Evolutionary conservation across 2,113 vertebrate species (phyloP), one percentile per base, ranked within the genome.

Genomic region (Laticauda colubrina): DNA sequence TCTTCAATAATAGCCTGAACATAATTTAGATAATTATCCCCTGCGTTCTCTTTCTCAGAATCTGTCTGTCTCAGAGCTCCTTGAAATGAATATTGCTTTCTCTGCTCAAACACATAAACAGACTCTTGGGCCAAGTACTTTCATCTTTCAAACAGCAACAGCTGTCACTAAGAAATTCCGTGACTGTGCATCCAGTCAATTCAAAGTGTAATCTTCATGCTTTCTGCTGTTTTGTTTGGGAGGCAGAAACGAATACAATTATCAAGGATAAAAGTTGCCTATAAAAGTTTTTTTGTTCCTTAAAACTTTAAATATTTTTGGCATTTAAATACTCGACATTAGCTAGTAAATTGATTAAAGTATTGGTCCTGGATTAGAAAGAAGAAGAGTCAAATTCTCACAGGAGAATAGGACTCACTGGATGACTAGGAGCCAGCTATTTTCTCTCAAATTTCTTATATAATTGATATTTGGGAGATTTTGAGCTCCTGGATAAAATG

Each of bases 11-110:
- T 96, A 98, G 97, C 96, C 97, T 93, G 97, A 98, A 98, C 97
- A 97, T 98, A 98, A 98, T 98, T 98, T 98, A 97, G 97, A 97
- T 98, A 98, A 98, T 98, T 97, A 97, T 97, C 97, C 97, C 97
- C 95, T 96, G 93, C 97, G 97, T 96, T 97, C 97, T 97, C 93
- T 97, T 97, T 98, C 97, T 98, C 95, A 96, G 95, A 96, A 96
- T 98, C 95, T 98, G 96, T 96, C 94, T 97, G 96, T 96, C 97
- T 97, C 94, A 96, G 90, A 96, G 94, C 92, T 97, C 94, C 95
- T 94, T 94, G 96, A 96, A 96, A 96, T 91, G 95, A 97, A 97
- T 97, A 97, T 96, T 93, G 15, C 96, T 97, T 97, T 96, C 96
- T 96, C 75, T 88, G 96, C 96, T 97, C 95, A 96, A 98, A 97